Conservation (phyloP, 1,140 invertebrate species). For the Leptinotarsa defecta region DNA sequence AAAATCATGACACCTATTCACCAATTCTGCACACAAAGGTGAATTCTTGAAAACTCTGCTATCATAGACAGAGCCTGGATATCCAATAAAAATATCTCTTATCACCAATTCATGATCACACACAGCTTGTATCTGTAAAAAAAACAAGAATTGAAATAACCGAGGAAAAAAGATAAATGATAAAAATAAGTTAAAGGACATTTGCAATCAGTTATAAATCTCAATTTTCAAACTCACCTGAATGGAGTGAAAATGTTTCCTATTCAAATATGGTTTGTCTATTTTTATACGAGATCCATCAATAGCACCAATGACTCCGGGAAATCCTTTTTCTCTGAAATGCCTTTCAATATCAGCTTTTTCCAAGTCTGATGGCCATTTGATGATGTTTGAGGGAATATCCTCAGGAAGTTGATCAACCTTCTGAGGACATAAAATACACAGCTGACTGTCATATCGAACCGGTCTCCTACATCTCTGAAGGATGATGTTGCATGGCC, state of each 20-base stretch:
- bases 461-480: neutral
- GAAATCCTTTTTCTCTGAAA: neutral
- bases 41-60: slow-evolving; percentile 36
- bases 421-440: neutral
- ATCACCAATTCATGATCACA: slow-evolving; percentile 39
- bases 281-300: neutral
- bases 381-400: neutral
- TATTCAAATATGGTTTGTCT: neutral
- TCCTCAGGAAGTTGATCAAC: neutral
- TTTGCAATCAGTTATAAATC: too few relatives aligned
- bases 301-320: too few relatives aligned
- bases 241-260: neutral
- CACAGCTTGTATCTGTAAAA: slow-evolving; percentile 30
- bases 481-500: neutral
- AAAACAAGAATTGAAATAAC: too few relatives aligned
- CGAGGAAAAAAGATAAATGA: too few relatives aligned
- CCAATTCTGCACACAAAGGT: slow-evolving; percentile 31
- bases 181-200: too few relatives aligned
- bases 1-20: slow-evolving; percentile 35
- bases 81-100: slow-evolving; percentile 42
- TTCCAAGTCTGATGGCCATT: neutral
- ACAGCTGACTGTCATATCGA: neutral
- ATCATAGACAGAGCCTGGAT: slow-evolving; percentile 42
- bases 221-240: neutral
- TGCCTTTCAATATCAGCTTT: neutral